Evolutionary conservation across 1,140 invertebrate species (phyloP), one percentile per base, ranked within the genome.

Genomic region (Cydia pomonella): DNA sequence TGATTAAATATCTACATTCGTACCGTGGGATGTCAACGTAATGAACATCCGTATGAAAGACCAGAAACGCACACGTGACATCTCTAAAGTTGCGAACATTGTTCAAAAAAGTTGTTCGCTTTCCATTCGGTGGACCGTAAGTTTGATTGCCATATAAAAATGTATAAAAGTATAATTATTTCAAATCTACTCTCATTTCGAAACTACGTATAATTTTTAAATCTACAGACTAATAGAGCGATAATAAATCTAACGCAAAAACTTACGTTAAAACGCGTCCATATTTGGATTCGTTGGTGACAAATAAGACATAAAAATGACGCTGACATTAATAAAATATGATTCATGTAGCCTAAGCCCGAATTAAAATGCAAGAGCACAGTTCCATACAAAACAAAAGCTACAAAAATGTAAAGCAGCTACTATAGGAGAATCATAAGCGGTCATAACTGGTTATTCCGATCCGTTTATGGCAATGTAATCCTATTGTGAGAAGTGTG

Each of bases 301-400:
- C 64, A 69, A 69, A 69, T 33, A 69, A 33, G n/a, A 38, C 25
- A 16, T 25, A 73, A 25, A 73, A 33, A 27, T 73, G 72, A 62
- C 50, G 38, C 21, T 47, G 16, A 53, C 72, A 41, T 23, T 72
- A 72, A 72, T 72, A 72, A 50, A 47, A 72, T 72, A 44, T 73
- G 47, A 73, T 50, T 62, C 53, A 74, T 75, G 73, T 75, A 62
- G 33, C 33, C 74, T 91, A 86, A 92, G 80, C 80, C 82, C 76
- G 84, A 90, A 91, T 91, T 91, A 91, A 91, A 92, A 92, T 91
- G 89, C 91, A 84, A 79, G 84, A 82, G 86, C 88, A 91, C 82
- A 90, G 76, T 84, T 83, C 86, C 87, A 89, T 87, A 80, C 83
- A 79, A 89, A 81, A 92, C 86, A 91, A 92, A 91, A 89, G 86